Conservation (phyloP, 1,140 invertebrate species). For the Pectinophora gossypiella region DNA sequence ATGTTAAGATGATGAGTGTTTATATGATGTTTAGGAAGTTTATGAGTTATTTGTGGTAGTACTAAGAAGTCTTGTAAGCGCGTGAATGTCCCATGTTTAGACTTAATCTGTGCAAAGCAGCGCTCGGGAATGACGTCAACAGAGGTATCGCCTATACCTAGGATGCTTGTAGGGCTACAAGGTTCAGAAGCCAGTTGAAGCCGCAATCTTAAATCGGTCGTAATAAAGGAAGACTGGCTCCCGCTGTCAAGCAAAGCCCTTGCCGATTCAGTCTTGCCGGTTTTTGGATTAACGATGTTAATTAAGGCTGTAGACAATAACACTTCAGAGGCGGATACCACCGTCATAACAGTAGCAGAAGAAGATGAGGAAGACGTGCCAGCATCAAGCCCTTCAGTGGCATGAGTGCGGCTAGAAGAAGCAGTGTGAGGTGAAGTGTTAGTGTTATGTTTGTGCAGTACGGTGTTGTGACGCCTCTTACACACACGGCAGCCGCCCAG, state of each 20-base stretch:
- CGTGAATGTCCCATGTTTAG: neutral
- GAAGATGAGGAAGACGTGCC: neutral
- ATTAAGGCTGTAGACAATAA: slow-evolving; percentile 7
- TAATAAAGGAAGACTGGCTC: slow-evolving; percentile 4
- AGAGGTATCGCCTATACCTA: slow-evolving; percentile 3
- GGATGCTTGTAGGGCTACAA: neutral
- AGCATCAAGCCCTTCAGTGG: neutral
- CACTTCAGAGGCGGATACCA: neutral
- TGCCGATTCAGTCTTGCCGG: slow-evolving; percentile 1
- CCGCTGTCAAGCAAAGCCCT: slow-evolving; percentile 4
- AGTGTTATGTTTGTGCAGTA: slow-evolving; percentile 1
- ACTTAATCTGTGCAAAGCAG: neutral
- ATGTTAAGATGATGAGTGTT: neutral
- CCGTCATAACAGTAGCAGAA: neutral
- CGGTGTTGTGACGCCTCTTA: slow-evolving; percentile 4
- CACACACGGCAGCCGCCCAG: neutral
- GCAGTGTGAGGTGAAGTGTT: neutral
- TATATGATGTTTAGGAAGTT: neutral
- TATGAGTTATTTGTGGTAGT: neutral
- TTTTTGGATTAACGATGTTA: slow-evolving; percentile 5
- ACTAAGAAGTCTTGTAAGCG: neutral
- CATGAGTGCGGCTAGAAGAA: neutral
- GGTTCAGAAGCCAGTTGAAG: neutral
- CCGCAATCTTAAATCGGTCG: neutral
- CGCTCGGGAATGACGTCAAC: neutral